Evolutionary conservation across 2,113 vertebrate species (phyloP).

Genomic region (Dinomys branickii): DNA sequence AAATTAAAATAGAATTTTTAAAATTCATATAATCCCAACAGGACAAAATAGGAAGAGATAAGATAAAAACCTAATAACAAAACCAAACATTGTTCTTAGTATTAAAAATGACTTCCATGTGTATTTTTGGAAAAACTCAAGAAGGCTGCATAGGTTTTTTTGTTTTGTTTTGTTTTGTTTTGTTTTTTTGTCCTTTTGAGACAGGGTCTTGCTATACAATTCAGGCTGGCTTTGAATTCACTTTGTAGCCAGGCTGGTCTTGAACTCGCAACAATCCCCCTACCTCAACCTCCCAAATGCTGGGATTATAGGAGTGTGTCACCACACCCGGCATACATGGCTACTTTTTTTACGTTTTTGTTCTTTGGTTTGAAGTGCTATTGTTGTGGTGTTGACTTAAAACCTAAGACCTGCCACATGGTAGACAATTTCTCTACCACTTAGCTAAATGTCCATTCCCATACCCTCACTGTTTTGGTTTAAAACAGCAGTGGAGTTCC

Average conservation of each 20-base stretch:
- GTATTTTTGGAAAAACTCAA: not conserved
- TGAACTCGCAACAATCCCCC: too few species aligned
- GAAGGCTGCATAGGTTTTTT: not conserved
- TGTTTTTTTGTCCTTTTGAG: too few species aligned
- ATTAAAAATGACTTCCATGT: not conserved
- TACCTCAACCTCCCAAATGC: too few species aligned
- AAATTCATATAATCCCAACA: not conserved
- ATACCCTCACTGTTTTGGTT: not conserved
- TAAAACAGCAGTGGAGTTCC: not conserved
- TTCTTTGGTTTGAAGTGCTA: not conserved
- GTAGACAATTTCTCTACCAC: not conserved
- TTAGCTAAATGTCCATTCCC: not conserved
- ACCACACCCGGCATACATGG: too few species aligned
- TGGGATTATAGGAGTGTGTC: too few species aligned
- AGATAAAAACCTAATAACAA: not conserved
- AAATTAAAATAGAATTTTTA: not conserved
- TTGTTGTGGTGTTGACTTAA: not conserved
- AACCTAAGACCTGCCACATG: not conserved
- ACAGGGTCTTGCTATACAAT: too few species aligned
- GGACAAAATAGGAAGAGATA: not conserved
- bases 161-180: not conserved
- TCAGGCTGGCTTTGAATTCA: too few species aligned
- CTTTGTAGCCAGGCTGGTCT: too few species aligned
- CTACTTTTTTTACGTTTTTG: not conserved
- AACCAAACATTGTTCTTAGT: not conserved